Base-by-base conservation (phyloP, 2,888 invertebrate genomes). In the Malthinus seriepunctatus region DNA sequence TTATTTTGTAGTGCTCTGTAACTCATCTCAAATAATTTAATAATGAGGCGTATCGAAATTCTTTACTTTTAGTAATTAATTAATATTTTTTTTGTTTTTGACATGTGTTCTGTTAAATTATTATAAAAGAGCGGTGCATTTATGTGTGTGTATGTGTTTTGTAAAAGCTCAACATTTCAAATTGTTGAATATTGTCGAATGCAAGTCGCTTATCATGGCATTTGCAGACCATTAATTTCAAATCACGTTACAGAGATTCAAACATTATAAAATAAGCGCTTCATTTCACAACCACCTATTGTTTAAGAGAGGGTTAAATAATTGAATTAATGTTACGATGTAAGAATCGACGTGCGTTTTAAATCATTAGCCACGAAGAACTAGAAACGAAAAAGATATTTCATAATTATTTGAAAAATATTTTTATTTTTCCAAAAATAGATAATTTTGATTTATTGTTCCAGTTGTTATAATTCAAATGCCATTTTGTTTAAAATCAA, bases 261-360 rank as follows among this genome's bases (percentile, higher is more conserved):
- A 78, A 78, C 78, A 78, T 78, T 79, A 78, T 78, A 79, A 78
- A 79, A 79, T 77, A 76, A 78, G 77, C 78, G 76, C 77, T 78
- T 78, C 79, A 78, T 79, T 79, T 79, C 78, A 79, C 78, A 76
- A 73, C 78, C 78, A 78, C 78, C 79, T 79, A 79, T 79, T 79
- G 78, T 79, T 78, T 78, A 77, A 78, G 78, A 79, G 78, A 78
- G 79, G 79, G 79, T 79, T 79, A 79, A 78, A 79, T 79, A 79
- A 79, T 79, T 78, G 78, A 78, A 78, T 79, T 75, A 75, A 57
- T 56, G 57, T 46, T 45, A 38, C 54, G 56, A 44, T 23, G 35
- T 56, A 63, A 63, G 60, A 62, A 60, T 63, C 58, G 63, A 63
- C 65, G 63, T 48, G 52, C 60, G 57, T 60, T 53, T 45, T 49